Evolutionary conservation across 2,888 invertebrate species (phyloP).

Genomic region (Oconnorella tubifera): DNA sequence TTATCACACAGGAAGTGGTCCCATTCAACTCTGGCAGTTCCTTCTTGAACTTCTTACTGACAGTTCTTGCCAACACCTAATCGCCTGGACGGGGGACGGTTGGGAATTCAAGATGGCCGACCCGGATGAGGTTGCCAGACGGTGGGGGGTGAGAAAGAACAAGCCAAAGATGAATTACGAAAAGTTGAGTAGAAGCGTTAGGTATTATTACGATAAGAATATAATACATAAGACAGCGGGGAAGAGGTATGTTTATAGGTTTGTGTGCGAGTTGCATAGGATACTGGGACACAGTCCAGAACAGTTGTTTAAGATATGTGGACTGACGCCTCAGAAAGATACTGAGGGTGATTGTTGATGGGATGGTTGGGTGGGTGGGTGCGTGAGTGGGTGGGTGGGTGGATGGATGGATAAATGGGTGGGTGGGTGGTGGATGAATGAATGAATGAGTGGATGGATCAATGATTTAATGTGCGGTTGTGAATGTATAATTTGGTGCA

Average conservation of each 20-base stretch:
- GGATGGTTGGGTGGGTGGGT: too few relatives aligned
- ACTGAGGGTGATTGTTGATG: conserved; percentile 48
- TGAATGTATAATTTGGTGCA: too few relatives aligned
- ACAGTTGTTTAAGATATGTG: conserved; percentile 74
- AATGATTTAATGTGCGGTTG: too few relatives aligned
- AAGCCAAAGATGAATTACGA: conserved; percentile 88
- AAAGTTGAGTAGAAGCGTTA: conserved; percentile 88
- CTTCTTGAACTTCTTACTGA: conserved; percentile 89
- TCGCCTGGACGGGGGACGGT: conserved; percentile 96
- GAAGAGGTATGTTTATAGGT: conserved; percentile 96
- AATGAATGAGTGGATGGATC: too few relatives aligned
- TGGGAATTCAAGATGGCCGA: conserved; percentile 98
- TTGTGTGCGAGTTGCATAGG: conserved; percentile 94
- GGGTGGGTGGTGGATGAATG: too few relatives aligned
- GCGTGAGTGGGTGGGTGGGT: too few relatives aligned
- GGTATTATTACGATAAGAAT: conserved; percentile 98
- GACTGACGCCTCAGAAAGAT: conserved; percentile 53
- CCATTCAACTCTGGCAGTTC: conserved; percentile 97
- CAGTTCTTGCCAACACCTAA: conserved; percentile 92
- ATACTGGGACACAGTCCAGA: conserved; percentile 92
- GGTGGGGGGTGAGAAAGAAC: conserved; percentile 56
- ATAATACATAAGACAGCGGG: conserved; percentile 99
- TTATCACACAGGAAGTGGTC: conserved; percentile 67
- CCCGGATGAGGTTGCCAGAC: conserved; percentile 76
- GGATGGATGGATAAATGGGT: too few relatives aligned